These are phyloP conservation scores for Lathamus discolor DNA, from an alignment of 2,113 vertebrate species.

Conservation along the genomic window DNA sequence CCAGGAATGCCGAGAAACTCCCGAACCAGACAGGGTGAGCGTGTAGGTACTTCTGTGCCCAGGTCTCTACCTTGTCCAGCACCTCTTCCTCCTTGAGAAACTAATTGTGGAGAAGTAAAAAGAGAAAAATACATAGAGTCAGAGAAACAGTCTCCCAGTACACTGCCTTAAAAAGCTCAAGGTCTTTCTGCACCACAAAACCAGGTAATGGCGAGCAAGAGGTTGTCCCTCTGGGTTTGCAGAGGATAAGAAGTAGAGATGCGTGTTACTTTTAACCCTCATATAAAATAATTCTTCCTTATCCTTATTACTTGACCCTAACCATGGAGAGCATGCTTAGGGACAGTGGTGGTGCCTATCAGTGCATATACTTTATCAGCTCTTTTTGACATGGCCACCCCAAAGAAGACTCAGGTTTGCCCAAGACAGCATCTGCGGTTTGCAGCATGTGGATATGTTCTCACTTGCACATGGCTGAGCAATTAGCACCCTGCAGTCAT, in stretches of 20 bases:
- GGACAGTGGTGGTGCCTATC: neutral
- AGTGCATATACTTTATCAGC: accelerated
- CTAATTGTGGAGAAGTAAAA: slow-evolving; percentile 7
- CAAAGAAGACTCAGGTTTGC: neutral
- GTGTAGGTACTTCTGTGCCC: slow-evolving; percentile 64
- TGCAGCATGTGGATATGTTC: neutral
- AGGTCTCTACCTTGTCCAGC: slow-evolving; percentile 22
- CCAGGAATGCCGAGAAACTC: slow-evolving; percentile 64
- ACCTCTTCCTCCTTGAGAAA: slow-evolving; percentile 14
- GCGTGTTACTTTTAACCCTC: neutral
- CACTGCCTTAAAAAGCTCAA: neutral
- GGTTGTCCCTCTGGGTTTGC: neutral
- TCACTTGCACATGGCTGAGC: neutral
- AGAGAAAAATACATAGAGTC: neutral
- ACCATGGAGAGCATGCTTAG: neutral
- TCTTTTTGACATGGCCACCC: neutral
- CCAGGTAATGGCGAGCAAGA: neutral
- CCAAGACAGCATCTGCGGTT: neutral
- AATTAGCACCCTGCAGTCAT: neutral
- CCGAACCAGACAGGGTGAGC: slow-evolving; percentile 79
- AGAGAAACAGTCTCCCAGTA: neutral
- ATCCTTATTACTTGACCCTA: neutral
- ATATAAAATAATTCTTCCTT: neutral
- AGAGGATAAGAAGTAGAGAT: neutral
- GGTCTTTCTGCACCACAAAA: neutral